Percentiles rank a stretch among this genome's conserved stretches.
These are phyloP conservation scores for Pedetes capensis DNA, from an alignment of 2,113 vertebrate species.

Conservation along the genomic window DNA sequence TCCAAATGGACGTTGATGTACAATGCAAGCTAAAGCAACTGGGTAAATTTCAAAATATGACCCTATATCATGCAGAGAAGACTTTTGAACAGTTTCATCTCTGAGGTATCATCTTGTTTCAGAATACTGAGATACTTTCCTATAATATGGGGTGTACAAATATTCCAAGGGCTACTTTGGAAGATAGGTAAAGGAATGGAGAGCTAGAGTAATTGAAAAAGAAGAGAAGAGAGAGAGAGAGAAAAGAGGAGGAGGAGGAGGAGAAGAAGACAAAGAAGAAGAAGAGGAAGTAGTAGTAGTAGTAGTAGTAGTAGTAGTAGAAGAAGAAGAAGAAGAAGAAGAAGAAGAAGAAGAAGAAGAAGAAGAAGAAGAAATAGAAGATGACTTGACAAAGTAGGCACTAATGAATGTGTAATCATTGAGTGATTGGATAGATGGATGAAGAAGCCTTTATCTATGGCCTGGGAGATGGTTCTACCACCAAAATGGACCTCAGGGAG, in stretches of 20 bases:
- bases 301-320: no score
- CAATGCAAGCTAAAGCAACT: neutral
- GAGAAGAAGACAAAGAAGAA: neutral
- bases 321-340: no score
- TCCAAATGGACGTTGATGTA: neutral
- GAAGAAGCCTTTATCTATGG: neutral
- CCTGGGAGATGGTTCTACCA: neutral
- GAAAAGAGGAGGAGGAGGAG: accelerated
- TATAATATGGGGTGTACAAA: neutral
- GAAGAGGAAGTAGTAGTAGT: no score
- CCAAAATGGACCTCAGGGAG: neutral
- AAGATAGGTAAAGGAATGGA: neutral
- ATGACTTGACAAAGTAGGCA: neutral
- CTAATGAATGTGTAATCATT: neutral
- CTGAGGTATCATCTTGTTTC: neutral
- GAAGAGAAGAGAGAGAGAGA: no score
- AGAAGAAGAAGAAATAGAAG: no score
- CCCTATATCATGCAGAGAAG: neutral
- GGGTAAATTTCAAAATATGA: neutral
- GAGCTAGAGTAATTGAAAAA: accelerated
- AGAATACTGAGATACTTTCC: neutral
- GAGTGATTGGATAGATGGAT: neutral
- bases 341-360: no score
- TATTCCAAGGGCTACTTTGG: neutral
- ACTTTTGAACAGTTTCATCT: neutral